phyloP scores from a whole-genome alignment of 1,140 invertebrate species.

The Paralvinella palmiformis region DNA sequence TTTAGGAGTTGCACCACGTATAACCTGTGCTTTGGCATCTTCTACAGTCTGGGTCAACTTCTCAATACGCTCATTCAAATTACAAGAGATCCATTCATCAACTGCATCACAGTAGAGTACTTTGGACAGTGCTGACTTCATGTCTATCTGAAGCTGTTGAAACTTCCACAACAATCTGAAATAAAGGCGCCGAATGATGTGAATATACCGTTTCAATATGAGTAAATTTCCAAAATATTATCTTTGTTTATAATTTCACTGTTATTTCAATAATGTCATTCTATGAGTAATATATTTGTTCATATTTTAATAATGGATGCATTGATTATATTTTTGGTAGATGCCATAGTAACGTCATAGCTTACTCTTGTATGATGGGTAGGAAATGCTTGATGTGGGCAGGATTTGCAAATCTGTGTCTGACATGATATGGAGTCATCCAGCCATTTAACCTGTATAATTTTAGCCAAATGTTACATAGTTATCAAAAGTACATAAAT shows the following conservation, averaged over 20 bases:
- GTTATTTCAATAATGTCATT: background rate
- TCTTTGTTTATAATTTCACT: background rate
- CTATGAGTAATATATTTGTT: background rate
- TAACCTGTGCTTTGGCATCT: background rate
- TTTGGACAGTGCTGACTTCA: background rate
- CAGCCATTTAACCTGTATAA: background rate
- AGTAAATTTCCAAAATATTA: no score
- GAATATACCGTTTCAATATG: no score
- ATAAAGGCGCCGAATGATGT: no score
- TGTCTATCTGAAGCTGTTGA: background rate
- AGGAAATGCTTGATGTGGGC: constrained; percentile 4
- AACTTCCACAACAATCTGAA: background rate
- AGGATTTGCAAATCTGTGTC: constrained; percentile 2
- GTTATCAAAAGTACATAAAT: background rate
- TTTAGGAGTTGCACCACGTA: background rate
- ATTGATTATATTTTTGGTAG: background rate
- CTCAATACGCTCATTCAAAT: background rate
- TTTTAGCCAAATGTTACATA: background rate
- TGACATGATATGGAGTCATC: constrained; percentile 7
- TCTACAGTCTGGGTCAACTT: background rate
- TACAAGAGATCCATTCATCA: background rate
- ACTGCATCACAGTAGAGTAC: background rate
- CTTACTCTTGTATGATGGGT: background rate
- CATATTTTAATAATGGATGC: background rate
- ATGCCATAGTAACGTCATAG: no score